Evolutionary conservation across 1,140 invertebrate genomes (phyloP), one percentile per base, ranked within the genome.

Genomic region (Pogonomyrmex barbatus): DNA sequence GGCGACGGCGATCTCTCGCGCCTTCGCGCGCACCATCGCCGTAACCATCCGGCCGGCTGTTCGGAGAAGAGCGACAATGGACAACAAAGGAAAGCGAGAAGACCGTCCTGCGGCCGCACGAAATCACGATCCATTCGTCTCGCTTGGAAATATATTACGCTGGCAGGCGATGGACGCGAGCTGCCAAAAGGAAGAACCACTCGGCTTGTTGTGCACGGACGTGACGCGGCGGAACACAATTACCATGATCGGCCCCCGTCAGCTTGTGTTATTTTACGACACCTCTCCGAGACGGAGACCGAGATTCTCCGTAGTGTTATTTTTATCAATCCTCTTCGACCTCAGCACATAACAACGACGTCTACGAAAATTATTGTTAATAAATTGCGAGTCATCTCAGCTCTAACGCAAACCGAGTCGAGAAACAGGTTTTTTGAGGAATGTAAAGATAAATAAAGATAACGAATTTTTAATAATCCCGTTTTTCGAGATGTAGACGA

Each of bases 111-210:
- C 60, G 45, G 42, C 63, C 62, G 42, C 4, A 62, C 89, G 87
- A 93, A 93, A 93, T 93, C 91, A 91, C 87, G 91, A 90, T 91
- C 89, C 87, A 91, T 92, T 92, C 89, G 90, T 90, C 86, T 89
- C 87, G 89, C 79, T 52, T 81, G 87, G 85, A 92, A 92, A 89
- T 91, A 93, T 93, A 93, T 93, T 93, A 93, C 88, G 92, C 91
- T 87, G 84, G 85, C 87, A 85, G 88, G 73, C 65, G n/a, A 85
- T 76, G 78, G 77, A 63, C 77, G 65, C 42, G 90, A 87, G 86
- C 87, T 85, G 88, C 90, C 89, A 89, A 92, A 93, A 91, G 90
- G 90, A 90, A 91, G 73, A 92, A 78, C 90, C 89, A 79, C 79
- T 73, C 86, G 89, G 58, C 50, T 52, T 84, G 67, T 73, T 73